Percentiles rank a stretch among this genome's conserved stretches.
Conservation (phyloP, 92 coral and sea anemone species). For the Bergia sp. region DNA sequence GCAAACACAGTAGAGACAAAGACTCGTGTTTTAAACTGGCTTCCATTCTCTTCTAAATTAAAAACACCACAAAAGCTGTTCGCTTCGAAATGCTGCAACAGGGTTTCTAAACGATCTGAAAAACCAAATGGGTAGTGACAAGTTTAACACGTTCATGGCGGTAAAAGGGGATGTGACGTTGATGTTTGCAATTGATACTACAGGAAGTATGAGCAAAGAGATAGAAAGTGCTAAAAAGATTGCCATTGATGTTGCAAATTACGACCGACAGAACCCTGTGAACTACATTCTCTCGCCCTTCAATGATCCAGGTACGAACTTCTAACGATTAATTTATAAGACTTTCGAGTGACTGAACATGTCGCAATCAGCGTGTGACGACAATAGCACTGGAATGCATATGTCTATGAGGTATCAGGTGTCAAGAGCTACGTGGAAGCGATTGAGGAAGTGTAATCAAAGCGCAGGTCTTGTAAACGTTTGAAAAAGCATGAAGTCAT, state of each 20-base stretch:
- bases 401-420: no score
- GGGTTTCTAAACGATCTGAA: slow-evolving; percentile 67
- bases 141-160: slow-evolving; percentile 84
- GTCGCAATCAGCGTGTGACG: no score
- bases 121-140: slow-evolving; percentile 49
- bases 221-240: slow-evolving; percentile 79
- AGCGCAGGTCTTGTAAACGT: no score
- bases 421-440: no score
- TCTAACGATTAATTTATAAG: neutral
- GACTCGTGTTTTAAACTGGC: neutral
- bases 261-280: slow-evolving; percentile 74
- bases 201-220: slow-evolving; percentile 87
- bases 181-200: slow-evolving; percentile 93
- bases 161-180: slow-evolving; percentile 90
- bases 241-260: slow-evolving; percentile 71
- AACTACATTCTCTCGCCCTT: slow-evolving; percentile 84
- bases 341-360: neutral
- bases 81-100: slow-evolving; percentile 56
- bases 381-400: no score
- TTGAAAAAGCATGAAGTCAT: no score
- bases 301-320: slow-evolving; percentile 41
- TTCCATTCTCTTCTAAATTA: neutral
- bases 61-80: slow-evolving; percentile 5
- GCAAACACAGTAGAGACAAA: neutral
- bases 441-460: no score